Percentiles rank a stretch among this genome's conserved stretches.
phyloP scores from a whole-genome alignment of 2,888 invertebrate species.

The Oxycera nigricornis region DNA sequence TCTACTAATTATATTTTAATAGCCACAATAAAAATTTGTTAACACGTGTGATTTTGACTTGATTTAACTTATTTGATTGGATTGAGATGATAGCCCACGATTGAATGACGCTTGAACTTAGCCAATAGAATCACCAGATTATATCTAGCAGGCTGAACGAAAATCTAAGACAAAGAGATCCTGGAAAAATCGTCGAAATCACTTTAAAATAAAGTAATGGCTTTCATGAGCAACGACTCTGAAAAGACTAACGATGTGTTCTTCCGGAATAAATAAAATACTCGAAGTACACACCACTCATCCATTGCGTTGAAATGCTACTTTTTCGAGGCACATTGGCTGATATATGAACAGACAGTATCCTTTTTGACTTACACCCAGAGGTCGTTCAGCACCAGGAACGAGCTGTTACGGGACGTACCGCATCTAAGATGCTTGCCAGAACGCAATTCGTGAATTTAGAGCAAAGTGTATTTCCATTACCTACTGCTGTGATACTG shows the following conservation, averaged over 20 bases:
- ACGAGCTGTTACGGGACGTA: neutral
- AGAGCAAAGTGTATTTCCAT: neutral
- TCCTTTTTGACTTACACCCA: too few relatives aligned
- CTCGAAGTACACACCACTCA: neutral
- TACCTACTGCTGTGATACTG: neutral
- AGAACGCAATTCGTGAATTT: neutral
- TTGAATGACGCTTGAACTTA: too few relatives aligned
- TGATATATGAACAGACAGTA: neutral
- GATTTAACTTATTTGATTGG: too few relatives aligned
- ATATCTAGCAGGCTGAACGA: too few relatives aligned
- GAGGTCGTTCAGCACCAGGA: neutral
- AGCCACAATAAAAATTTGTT: too few relatives aligned
- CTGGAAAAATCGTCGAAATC: neutral
- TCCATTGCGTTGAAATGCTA: neutral
- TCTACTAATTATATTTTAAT: too few relatives aligned
- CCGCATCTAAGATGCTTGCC: neutral
- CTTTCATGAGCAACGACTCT: slow-evolving; percentile 3
- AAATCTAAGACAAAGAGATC: neutral
- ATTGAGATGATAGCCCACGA: too few relatives aligned
- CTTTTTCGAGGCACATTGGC: neutral
- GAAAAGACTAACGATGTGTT: neutral
- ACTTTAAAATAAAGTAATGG: neutral
- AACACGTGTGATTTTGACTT: too few relatives aligned
- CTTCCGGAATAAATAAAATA: slow-evolving; percentile 2
- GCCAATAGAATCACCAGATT: too few relatives aligned